Percentiles rank a stretch among this genome's conserved stretches.
Conservation (phyloP, 2,797 vertebrate species). For the Chelmon rostratus region DNA sequence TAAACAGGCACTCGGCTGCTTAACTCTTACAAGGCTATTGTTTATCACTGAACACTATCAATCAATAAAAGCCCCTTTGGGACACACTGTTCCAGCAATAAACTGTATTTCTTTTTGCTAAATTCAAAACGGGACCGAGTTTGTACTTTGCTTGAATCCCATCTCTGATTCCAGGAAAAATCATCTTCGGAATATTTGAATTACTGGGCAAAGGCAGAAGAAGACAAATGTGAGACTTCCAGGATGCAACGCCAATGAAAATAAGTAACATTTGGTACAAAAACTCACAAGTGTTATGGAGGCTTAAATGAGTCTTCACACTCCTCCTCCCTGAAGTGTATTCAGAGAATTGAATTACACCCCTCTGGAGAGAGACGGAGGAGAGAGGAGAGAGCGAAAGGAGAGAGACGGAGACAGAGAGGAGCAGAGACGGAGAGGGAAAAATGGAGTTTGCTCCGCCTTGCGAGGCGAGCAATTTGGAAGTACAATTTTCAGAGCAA, state of each 20-base stretch:
- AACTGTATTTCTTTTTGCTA: constrained; percentile 29
- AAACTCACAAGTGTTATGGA: constrained; percentile 74
- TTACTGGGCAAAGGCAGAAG: constrained; percentile 60
- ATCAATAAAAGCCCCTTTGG: constrained; percentile 5
- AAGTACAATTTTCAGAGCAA: constrained; percentile 73
- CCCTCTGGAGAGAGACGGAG: constrained; percentile 62
- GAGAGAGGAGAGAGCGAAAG: constrained; percentile 24
- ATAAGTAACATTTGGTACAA: constrained; percentile 79
- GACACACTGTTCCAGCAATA: constrained; percentile 43
- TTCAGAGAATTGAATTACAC: constrained; percentile 82
- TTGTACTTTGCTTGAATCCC: constrained; percentile 38
- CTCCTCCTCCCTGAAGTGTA: constrained; percentile 75
- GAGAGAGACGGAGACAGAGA: constrained; percentile 1
- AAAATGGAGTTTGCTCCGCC: constrained; percentile 61
- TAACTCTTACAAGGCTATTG: constrained; percentile 15
- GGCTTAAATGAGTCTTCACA: constrained; percentile 80
- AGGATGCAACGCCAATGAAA: constrained; percentile 71
- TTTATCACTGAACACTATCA: constrained; percentile 1
- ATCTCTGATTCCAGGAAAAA: constrained; percentile 65
- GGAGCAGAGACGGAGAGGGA: constrained; percentile 37
- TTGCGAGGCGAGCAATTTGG: constrained; percentile 59
- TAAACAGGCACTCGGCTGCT: constrained; percentile 15
- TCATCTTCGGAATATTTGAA: constrained; percentile 68
- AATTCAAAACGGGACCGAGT: constrained; percentile 38
- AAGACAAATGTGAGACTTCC: constrained; percentile 60